Conservation (phyloP, 2,113 vertebrate genomes). For the Talpa occidentalis region DNA sequence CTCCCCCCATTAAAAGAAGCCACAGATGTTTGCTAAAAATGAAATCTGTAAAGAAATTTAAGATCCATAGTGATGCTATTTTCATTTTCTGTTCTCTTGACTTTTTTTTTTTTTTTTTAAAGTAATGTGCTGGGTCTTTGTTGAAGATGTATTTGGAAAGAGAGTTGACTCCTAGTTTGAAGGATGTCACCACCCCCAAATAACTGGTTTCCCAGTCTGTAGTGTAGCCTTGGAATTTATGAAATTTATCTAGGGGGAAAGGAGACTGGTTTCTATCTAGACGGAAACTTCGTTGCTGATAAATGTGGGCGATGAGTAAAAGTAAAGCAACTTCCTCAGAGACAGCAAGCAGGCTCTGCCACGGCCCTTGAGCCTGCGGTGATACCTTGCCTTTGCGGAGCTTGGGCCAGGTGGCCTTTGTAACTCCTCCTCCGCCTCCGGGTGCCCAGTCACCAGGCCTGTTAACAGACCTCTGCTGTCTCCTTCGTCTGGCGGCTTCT, state of each 20-base stretch:
- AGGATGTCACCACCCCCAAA: neutral
- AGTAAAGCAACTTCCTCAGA: neutral
- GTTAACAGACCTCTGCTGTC: neutral
- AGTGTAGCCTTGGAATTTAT: neutral
- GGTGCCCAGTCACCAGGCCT: neutral
- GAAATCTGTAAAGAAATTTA: neutral
- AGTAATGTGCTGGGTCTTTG: neutral
- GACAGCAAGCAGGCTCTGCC: neutral
- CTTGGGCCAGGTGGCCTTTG: neutral
- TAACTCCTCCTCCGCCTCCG: no score
- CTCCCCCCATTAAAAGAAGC: neutral
- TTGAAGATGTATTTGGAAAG: constrained; percentile 34
- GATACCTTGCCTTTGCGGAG: neutral
- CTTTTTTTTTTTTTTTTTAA: neutral
- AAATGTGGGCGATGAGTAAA: neutral
- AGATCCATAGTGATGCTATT: neutral
- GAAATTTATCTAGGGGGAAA: neutral
- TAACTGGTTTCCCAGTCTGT: neutral
- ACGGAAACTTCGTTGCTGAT: neutral
- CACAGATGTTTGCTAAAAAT: constrained; percentile 14
- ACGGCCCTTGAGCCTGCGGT: rapidly evolving
- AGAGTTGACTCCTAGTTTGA: neutral
- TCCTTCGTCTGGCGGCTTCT: neutral
- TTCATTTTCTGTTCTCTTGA: constrained; percentile 58
- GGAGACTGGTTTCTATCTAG: constrained; percentile 20